phyloP scores from a whole-genome alignment of 2,888 invertebrate species.

The Aelia acuminata region DNA sequence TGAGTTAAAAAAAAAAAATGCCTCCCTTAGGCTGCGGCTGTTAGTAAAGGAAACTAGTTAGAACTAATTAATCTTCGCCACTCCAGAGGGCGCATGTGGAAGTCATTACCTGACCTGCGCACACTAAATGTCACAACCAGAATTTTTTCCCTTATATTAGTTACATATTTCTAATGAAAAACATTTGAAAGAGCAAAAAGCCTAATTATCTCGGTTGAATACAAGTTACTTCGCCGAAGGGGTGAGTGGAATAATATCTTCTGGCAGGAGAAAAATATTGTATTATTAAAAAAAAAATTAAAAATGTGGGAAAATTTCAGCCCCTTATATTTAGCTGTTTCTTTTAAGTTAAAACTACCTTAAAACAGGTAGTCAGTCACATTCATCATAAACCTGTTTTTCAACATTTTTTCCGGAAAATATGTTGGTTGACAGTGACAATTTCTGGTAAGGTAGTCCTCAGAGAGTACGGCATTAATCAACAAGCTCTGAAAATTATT shows the following conservation, averaged over 20 bases:
- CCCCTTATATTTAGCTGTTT: background rate
- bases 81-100: slow-evolving; percentile 15
- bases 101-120: slow-evolving; percentile 17
- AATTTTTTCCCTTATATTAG: background rate
- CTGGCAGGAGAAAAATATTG: background rate
- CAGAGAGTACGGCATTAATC: too few species aligned
- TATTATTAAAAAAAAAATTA: background rate
- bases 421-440: too few species aligned
- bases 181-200: background rate
- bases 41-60: slow-evolving; percentile 9
- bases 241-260: background rate
- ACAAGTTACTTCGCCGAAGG: background rate
- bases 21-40: background rate
- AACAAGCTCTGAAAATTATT: too few species aligned
- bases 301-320: background rate
- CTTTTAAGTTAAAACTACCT: too few species aligned
- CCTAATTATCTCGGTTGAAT: background rate
- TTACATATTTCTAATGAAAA: background rate
- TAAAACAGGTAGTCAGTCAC: too few species aligned
- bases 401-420: too few species aligned
- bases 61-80: slow-evolving; percentile 18
- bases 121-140: background rate
- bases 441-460: too few species aligned
- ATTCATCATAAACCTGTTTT: too few species aligned
- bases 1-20: background rate